Evolutionary conservation across 2,888 invertebrate species (phyloP).

Genomic region (Platerodrilus igneus): DNA sequence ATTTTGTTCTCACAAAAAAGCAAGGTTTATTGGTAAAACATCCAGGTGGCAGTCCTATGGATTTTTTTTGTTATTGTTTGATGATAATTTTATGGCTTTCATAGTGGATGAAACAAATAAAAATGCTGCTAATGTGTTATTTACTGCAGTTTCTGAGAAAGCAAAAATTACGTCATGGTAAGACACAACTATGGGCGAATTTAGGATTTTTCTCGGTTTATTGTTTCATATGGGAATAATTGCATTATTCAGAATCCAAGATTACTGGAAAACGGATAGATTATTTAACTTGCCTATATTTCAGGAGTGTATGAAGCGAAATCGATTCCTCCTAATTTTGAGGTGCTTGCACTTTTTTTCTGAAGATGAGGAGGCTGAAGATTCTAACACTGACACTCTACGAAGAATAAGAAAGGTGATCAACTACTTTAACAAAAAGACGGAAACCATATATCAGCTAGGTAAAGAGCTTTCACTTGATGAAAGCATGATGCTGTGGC

Average conservation of each 20-base stretch:
- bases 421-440: slow-evolving; percentile 14
- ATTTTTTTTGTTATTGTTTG: slow-evolving; percentile 7
- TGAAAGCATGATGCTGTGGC: slow-evolving; percentile 21
- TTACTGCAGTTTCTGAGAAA: slow-evolving; percentile 2
- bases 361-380: background rate
- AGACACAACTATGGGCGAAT: slow-evolving; percentile 14
- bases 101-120: slow-evolving; percentile 11
- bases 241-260: slow-evolving; percentile 15
- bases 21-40: background rate
- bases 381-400: background rate
- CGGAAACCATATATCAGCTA: slow-evolving; percentile 20
- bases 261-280: slow-evolving; percentile 25
- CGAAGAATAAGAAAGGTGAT: slow-evolving; percentile 11
- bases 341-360: slow-evolving; percentile 15
- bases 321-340: slow-evolving; percentile 20
- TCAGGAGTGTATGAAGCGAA: slow-evolving; percentile 16
- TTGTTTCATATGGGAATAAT: slow-evolving; percentile 24
- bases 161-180: slow-evolving; percentile 15
- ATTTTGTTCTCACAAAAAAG: background rate
- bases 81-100: slow-evolving; percentile 2
- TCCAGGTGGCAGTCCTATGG: background rate
- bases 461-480: slow-evolving; percentile 25
- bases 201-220: slow-evolving; percentile 21
- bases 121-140: slow-evolving; percentile 11
- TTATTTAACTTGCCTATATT: slow-evolving; percentile 16